phyloP scores from a whole-genome alignment of 2,888 invertebrate genomes.

The Chelonus formosanus region DNA sequence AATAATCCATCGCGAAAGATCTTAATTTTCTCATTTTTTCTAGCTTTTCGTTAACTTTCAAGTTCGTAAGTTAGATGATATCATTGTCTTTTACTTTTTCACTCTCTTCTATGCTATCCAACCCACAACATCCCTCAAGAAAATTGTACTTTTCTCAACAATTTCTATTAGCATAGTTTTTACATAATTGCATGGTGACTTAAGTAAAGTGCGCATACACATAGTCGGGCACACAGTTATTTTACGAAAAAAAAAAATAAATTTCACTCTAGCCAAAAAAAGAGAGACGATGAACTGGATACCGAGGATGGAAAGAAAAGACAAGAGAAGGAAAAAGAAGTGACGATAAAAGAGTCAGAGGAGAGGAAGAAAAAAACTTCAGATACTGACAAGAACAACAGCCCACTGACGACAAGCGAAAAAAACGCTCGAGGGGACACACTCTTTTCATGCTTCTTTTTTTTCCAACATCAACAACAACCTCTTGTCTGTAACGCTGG shows the following conservation, averaged over 20 bases:
- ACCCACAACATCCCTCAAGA: conserved; percentile 30
- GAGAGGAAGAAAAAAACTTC: conserved; percentile 22
- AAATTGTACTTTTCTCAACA: conserved; percentile 60
- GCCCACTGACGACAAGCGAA: conserved; percentile 35
- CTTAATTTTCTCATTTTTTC: neutral
- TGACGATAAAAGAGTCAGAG: conserved; percentile 14
- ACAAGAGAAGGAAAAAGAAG: conserved; percentile 17
- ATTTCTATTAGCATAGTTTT: conserved; percentile 63
- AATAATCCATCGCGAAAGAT: too few relatives aligned
- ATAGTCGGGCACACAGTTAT: conserved; percentile 41
- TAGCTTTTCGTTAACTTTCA: neutral
- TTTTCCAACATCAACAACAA: conserved; percentile 14
- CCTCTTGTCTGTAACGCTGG: conserved; percentile 26
- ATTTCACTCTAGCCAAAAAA: conserved; percentile 43
- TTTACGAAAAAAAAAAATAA: conserved; percentile 54
- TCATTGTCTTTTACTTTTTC: conserved; percentile 18
- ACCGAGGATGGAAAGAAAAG: conserved; percentile 11
- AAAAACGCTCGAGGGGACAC: conserved; percentile 35
- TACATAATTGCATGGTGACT: conserved; percentile 56
- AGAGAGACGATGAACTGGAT: conserved; percentile 32
- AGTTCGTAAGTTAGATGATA: conserved; percentile 7
- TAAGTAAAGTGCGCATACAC: conserved; percentile 34
- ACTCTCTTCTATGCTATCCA: conserved; percentile 4
- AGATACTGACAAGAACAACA: conserved; percentile 32
- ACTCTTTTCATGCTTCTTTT: conserved; percentile 25